A percentile compares a stretch with the other conserved stretches of the same genome.
phyloP scores from a whole-genome alignment of 2,113 vertebrate genomes.

The Eulacestoma nigropectus region DNA sequence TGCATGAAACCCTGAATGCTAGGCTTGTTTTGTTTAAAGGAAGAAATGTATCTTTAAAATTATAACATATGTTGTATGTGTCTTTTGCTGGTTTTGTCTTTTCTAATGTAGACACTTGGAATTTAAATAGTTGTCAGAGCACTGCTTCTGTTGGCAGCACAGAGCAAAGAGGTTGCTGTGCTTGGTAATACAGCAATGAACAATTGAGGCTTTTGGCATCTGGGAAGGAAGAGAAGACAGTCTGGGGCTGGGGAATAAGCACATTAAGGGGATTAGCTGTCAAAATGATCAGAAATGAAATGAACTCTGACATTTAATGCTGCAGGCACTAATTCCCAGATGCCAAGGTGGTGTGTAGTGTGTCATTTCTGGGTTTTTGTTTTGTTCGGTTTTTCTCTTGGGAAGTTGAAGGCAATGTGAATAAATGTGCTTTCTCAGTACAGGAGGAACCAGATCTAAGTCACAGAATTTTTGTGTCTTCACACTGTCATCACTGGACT shows the following conservation, averaged over 20 bases:
- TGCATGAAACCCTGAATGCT: not conserved
- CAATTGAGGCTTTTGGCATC: not conserved
- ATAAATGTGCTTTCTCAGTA: not conserved
- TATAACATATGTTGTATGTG: not conserved
- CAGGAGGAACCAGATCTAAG: not conserved
- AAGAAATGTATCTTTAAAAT: not conserved
- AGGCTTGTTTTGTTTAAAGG: not conserved
- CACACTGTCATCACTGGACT: not conserved
- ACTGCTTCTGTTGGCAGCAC: not conserved
- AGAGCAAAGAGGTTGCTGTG: not conserved
- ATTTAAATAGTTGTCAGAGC: not conserved
- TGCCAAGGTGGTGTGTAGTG: not conserved
- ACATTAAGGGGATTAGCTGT: constrained; percentile 13
- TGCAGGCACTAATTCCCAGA: constrained; percentile 8
- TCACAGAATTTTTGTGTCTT: not conserved
- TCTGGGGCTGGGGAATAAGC: not conserved
- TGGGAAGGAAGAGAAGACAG: not conserved
- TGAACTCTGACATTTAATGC: not conserved
- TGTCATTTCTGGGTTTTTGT: not conserved
- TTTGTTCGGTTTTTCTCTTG: not conserved
- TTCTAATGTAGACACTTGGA: not conserved
- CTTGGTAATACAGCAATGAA: not conserved
- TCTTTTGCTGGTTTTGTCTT: not conserved
- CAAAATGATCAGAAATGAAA: constrained; percentile 25
- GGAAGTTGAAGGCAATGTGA: not conserved